Conservation (phyloP, 2,888 invertebrate genomes). For the Trachelus troglodyta region DNA sequence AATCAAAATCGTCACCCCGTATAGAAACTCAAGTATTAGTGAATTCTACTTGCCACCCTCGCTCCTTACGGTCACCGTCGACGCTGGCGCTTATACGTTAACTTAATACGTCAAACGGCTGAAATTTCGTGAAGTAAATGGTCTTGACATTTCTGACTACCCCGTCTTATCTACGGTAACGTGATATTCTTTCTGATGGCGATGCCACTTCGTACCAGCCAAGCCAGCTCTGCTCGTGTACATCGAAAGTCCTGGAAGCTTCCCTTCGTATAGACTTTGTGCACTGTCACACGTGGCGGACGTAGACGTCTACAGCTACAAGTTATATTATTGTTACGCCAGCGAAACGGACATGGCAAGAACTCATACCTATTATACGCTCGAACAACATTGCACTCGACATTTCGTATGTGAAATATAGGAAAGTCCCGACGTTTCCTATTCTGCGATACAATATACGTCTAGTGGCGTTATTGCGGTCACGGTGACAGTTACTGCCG, state of each 20-base stretch:
- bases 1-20: background rate
- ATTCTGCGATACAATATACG: background rate
- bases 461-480: background rate
- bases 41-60: background rate
- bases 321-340: conserved; percentile 4
- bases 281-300: background rate
- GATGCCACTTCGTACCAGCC: background rate
- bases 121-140: conserved; percentile 23
- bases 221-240: background rate
- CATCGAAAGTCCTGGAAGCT: background rate
- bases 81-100: conserved; percentile 19
- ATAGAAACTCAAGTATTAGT: background rate
- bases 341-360: background rate
- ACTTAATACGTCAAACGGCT: conserved; percentile 29
- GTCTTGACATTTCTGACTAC: conserved; percentile 2
- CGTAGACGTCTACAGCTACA: background rate
- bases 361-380: background rate
- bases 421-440: background rate
- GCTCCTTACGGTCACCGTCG: background rate
- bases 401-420: background rate
- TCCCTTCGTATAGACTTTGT: background rate
- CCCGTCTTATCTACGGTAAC: conserved; percentile 14
- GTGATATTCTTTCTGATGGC: conserved; percentile 21
- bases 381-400: background rate
- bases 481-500: background rate